Evolutionary conservation across 2,888 invertebrate species (phyloP).

Genomic region (Ectemnius cavifrons): DNA sequence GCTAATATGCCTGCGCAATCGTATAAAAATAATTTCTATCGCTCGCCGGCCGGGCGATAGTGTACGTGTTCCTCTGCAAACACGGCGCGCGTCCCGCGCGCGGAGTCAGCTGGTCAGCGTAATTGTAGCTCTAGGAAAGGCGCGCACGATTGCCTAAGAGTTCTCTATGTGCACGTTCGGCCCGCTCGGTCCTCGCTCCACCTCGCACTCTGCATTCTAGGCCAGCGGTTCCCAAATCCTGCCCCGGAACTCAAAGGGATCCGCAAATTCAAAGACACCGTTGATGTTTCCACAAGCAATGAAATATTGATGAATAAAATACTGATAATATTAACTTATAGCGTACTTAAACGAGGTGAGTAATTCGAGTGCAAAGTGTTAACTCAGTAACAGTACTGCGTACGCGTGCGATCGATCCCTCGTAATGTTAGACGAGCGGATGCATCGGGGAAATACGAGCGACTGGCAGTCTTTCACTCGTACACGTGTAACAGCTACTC

Average conservation of each 20-base stretch:
- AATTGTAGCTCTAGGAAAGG: slow-evolving; percentile 69
- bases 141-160: slow-evolving; percentile 68
- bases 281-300: neutral
- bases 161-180: slow-evolving; percentile 67
- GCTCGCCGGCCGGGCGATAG: slow-evolving; percentile 24
- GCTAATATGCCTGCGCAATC: slow-evolving; percentile 18
- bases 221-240: slow-evolving; percentile 17
- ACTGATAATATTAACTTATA: too few relatives aligned
- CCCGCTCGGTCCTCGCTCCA: slow-evolving; percentile 26
- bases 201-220: slow-evolving; percentile 62
- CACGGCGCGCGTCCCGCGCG: slow-evolving; percentile 11
- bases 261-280: neutral
- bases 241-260: too few relatives aligned
- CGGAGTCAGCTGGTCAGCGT: slow-evolving; percentile 64
- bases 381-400: slow-evolving; percentile 26
- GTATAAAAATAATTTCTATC: slow-evolving; percentile 43
- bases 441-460: slow-evolving; percentile 26
- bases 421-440: slow-evolving; percentile 31
- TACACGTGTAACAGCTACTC: too few relatives aligned
- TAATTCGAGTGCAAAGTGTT: slow-evolving; percentile 3
- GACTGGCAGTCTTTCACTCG: too few relatives aligned
- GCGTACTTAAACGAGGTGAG: too few relatives aligned
- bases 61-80: slow-evolving; percentile 33
- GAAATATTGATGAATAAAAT: too few relatives aligned
- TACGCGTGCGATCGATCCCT: slow-evolving; percentile 47